Evolutionary conservation across 2,888 invertebrate genomes (phyloP).

Genomic region (Drosophila tripunctata): DNA sequence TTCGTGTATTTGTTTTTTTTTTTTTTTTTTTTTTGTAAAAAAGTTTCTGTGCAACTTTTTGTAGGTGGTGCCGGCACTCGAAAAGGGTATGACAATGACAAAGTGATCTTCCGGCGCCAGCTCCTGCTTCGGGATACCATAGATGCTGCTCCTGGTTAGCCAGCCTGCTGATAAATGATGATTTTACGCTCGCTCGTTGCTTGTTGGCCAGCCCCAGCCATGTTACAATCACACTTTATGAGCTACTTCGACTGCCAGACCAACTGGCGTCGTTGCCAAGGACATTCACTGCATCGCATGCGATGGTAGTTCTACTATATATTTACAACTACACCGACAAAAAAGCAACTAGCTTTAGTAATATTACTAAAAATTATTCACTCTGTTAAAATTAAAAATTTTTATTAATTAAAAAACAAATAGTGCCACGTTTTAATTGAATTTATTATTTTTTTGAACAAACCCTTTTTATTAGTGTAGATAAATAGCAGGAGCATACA

Average conservation of each 20-base stretch:
- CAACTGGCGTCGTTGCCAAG: conserved; percentile 50
- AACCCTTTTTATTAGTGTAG: neutral
- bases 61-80: conserved; percentile 46
- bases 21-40: neutral
- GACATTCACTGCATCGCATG: conserved; percentile 34
- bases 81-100: conserved; percentile 78
- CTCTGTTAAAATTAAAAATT: too few species aligned
- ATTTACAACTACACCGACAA: neutral
- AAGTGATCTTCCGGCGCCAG: conserved; percentile 81
- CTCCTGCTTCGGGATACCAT: conserved; percentile 13
- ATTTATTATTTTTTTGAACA: too few species aligned
- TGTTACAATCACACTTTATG: conserved; percentile 71
- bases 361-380: too few species aligned
- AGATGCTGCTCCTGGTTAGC: conserved; percentile 27
- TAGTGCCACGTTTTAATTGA: too few species aligned
- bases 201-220: conserved; percentile 48
- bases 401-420: too few species aligned
- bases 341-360: neutral
- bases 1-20: conserved; percentile 19
- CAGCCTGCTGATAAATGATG: conserved; percentile 66
- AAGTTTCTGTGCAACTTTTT: conserved; percentile 13
- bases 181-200: conserved; percentile 61
- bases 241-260: conserved; percentile 48
- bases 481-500: conserved; percentile 20
- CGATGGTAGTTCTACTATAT: conserved; percentile 5